phyloP scores from a whole-genome alignment of 2,113 vertebrate species.

The Crotalus viridis region DNA sequence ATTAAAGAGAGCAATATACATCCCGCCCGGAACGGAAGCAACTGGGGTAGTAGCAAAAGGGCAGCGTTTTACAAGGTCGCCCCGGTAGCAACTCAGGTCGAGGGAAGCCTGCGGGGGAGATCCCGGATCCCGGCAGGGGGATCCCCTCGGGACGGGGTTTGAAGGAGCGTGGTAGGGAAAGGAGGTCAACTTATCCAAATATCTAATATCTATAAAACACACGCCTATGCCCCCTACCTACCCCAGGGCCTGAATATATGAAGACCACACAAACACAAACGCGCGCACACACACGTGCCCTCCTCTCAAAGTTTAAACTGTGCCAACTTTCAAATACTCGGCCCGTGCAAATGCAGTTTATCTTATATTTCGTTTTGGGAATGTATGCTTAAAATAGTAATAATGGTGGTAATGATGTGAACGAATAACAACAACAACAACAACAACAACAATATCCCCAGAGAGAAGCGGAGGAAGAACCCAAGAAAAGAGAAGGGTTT shows the following conservation, averaged over 20 bases:
- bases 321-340: neutral
- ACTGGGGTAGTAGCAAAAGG: neutral
- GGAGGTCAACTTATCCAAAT: neutral
- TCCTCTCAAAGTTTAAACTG: neutral
- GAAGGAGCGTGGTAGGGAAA: too few species aligned
- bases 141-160: neutral
- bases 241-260: neutral
- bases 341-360: neutral
- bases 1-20: slow-evolving; percentile 62
- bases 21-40: slow-evolving; percentile 15
- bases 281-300: neutral
- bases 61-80: neutral
- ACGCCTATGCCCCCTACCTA: neutral
- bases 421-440: neutral
- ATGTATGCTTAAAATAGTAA: neutral
- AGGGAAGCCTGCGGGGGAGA: neutral
- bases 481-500: too few species aligned
- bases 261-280: neutral
- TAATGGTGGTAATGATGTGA: neutral
- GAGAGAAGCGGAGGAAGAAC: neutral
- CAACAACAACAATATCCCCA: neutral
- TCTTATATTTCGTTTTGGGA: too few species aligned
- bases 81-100: neutral
- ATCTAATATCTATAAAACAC: neutral
- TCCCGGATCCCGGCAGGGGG: neutral